Evolutionary conservation across 2,113 vertebrate species (phyloP).

Genomic region (Seriola dumerili): DNA sequence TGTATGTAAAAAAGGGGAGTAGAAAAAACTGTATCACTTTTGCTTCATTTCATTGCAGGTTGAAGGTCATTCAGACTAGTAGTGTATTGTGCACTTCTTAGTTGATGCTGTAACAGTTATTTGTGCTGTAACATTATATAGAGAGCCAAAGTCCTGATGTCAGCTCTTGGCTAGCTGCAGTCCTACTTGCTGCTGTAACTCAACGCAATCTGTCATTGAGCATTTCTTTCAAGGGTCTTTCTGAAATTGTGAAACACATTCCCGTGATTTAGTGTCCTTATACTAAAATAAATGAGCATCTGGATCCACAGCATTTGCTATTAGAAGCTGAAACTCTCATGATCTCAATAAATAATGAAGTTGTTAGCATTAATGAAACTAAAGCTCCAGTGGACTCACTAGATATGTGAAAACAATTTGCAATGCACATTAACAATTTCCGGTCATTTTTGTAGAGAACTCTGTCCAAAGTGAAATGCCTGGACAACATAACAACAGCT

Average conservation of each 20-base stretch:
- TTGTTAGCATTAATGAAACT: too few relatives aligned
- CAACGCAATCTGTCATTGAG: neutral
- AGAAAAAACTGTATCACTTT: neutral
- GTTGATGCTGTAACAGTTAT: neutral
- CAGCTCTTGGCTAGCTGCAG: neutral
- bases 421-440: too few relatives aligned
- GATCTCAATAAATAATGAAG: neutral
- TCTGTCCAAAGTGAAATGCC: neutral
- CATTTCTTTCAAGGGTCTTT: neutral
- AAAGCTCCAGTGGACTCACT: neutral
- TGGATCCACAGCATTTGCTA: neutral
- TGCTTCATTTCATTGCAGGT: neutral
- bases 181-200: neutral
- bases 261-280: neutral
- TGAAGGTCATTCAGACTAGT: neutral
- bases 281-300: neutral
- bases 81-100: neutral
- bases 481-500: neutral
- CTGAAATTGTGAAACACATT: neutral
- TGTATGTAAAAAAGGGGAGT: neutral
- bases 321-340: neutral
- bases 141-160: neutral
- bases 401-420: neutral
- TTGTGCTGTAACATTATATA: neutral
- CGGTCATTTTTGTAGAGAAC: neutral